Evolutionary conservation across 1,140 invertebrate genomes (phyloP).

Genomic region (Formica exsecta): DNA sequence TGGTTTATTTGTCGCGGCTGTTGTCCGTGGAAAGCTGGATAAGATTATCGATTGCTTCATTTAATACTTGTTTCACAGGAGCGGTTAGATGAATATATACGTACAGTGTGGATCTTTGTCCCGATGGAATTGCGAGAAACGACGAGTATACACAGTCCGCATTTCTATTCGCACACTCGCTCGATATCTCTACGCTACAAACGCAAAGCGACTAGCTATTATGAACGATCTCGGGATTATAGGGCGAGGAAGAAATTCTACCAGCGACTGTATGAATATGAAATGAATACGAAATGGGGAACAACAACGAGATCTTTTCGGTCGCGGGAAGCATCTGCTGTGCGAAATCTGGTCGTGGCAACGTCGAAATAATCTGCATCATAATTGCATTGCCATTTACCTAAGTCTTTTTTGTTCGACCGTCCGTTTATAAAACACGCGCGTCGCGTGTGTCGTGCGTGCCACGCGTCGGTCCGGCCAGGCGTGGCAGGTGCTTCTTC

Average conservation of each 20-base stretch:
- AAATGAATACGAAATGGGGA: conserved; percentile 20
- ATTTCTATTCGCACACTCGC: not conserved
- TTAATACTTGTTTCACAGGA: conserved; percentile 46
- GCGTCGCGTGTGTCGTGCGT: conserved; percentile 36
- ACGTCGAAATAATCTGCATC: conserved; percentile 55
- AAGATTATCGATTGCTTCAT: conserved; percentile 47
- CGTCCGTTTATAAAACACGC: conserved; percentile 37
- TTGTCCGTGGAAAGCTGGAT: conserved; percentile 38
- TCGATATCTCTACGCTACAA: not conserved
- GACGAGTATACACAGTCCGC: not conserved
- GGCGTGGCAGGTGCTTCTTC: conserved; percentile 62
- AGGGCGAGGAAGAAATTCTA: conserved; percentile 2
- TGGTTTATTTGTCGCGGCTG: conserved; percentile 54
- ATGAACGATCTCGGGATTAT: conserved; percentile 21
- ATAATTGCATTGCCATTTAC: conserved; percentile 75
- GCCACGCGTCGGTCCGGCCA: conserved; percentile 3
- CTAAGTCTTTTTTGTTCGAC: conserved; percentile 71
- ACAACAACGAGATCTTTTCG: not conserved
- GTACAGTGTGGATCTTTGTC: too few relatives aligned
- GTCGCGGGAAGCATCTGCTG: conserved; percentile 44
- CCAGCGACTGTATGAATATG: not conserved
- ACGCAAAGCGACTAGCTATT: not conserved
- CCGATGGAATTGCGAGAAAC: not conserved
- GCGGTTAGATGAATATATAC: not conserved
- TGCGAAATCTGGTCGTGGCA: conserved; percentile 60